Conservation (phyloP, 2,113 vertebrate species). For the Urocitellus parryii region DNA sequence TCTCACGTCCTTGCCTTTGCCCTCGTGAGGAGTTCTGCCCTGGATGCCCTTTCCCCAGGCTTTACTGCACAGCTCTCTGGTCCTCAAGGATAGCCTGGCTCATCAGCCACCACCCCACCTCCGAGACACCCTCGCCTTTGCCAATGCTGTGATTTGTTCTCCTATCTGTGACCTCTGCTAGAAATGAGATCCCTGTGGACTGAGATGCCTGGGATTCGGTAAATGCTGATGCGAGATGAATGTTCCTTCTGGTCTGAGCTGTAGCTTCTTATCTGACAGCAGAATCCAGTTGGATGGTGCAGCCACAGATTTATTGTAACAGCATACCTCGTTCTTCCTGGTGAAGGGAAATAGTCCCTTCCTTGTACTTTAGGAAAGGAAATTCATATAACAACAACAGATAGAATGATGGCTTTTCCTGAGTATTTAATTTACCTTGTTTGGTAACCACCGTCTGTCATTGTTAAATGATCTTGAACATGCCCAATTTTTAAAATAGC, state of each 20-base stretch:
- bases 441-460: neutral
- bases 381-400: neutral
- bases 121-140: too few species aligned
- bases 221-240: neutral
- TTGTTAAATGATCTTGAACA: neutral
- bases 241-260: too few species aligned
- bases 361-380: neutral
- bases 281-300: neutral
- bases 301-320: neutral
- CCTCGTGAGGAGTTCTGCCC: neutral
- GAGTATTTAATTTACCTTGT: conserved; percentile 1
- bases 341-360: neutral
- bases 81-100: neutral
- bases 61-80: neutral
- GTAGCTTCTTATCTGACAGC: neutral
- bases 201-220: neutral
- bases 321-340: too few species aligned
- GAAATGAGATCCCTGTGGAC: neutral
- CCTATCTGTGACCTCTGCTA: neutral
- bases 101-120: neutral
- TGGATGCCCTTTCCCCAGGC: neutral
- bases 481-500: neutral
- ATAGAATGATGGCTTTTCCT: neutral
- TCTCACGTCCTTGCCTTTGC: neutral
- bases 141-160: neutral